Conservation (phyloP, 2,888 invertebrate species). For the Eupithecia subfuscata region DNA sequence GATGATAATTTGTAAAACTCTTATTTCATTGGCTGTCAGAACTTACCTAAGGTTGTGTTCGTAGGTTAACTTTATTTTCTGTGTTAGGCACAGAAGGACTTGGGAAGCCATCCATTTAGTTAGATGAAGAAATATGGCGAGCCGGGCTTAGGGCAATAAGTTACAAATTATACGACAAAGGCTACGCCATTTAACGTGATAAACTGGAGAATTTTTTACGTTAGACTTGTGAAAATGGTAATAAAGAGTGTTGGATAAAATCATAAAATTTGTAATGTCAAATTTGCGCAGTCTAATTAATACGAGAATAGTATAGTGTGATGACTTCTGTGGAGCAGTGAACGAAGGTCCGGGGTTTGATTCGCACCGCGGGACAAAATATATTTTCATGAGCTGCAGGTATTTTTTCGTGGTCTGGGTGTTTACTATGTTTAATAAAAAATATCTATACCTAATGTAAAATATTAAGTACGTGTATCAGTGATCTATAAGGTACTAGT, state of each 20-base stretch:
- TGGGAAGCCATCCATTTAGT: conserved; percentile 35
- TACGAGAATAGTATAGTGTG: too few relatives aligned
- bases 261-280: too few relatives aligned
- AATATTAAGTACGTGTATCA: too few relatives aligned
- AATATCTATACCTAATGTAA: too few relatives aligned
- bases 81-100: conserved; percentile 5
- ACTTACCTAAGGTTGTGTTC: neutral
- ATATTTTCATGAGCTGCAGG: too few relatives aligned
- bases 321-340: too few relatives aligned
- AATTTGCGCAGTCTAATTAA: neutral
- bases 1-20: neutral
- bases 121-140: conserved; percentile 41
- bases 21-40: neutral
- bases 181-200: conserved; percentile 76
- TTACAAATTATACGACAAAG: conserved; percentile 76
- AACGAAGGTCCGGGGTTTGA: too few relatives aligned
- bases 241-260: neutral
- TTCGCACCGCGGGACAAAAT: too few relatives aligned
- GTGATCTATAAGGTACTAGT: too few relatives aligned
- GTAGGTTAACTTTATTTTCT: neutral
- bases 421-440: too few relatives aligned
- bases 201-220: conserved; percentile 52
- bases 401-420: too few relatives aligned
- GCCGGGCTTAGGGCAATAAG: conserved; percentile 58
- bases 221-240: neutral